These are phyloP conservation scores for Apodemus sylvaticus DNA, from an alignment of 2,113 vertebrate genomes.

Conservation along the genomic window DNA sequence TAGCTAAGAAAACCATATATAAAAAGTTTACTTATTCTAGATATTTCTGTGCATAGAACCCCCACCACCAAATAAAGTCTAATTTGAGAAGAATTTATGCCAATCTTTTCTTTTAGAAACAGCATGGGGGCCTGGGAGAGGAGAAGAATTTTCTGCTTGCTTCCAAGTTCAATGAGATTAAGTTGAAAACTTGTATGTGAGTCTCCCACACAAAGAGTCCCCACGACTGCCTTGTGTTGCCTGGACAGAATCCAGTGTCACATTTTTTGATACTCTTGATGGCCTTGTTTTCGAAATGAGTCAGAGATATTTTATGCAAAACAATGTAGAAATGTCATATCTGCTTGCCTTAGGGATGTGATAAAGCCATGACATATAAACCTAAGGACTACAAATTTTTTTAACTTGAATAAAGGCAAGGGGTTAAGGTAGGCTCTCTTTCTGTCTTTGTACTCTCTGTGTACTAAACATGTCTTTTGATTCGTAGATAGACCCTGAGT, in stretches of 20 bases:
- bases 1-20: neutral
- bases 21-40: neutral
- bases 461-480: neutral
- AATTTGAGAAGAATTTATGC: conserved; percentile 48
- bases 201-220: conserved; percentile 20
- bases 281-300: conserved; percentile 49
- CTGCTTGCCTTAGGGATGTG: neutral
- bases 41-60: neutral
- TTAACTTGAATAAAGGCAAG: neutral
- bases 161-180: conserved; percentile 70
- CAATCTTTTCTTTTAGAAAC: conserved; percentile 55
- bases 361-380: neutral
- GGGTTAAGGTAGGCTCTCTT: neutral
- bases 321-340: neutral
- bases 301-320: neutral
- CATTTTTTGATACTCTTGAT: conserved; percentile 12
- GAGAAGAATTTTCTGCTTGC: conserved; percentile 50
- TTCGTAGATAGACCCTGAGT: neutral
- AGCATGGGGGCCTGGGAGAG: neutral
- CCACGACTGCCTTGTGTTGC: neutral
- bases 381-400: neutral
- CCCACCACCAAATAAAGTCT: conserved; percentile 20
- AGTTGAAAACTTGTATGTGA: conserved; percentile 43
- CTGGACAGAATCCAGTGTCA: conserved; percentile 61
- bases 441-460: neutral